These are phyloP conservation scores for Zaprionus lachaisei DNA, from an alignment of 1,140 invertebrate genomes.

Conservation along the genomic window DNA sequence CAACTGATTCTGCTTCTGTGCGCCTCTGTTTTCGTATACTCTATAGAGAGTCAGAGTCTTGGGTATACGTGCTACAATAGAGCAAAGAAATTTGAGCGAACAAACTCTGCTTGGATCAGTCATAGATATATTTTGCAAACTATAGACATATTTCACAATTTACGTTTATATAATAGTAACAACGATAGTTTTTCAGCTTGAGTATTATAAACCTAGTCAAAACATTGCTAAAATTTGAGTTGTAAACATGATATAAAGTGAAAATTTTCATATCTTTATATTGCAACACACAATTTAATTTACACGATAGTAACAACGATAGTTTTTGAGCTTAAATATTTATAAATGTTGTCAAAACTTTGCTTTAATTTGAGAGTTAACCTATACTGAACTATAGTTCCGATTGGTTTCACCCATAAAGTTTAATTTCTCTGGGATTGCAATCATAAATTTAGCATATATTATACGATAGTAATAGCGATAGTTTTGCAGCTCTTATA, in stretches of 20 bases:
- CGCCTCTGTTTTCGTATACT: conserved; percentile 1
- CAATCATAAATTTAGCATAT: neutral
- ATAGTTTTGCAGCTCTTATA: neutral
- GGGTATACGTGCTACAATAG: neutral
- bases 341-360: neutral
- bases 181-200: no score
- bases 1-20: neutral
- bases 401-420: no score
- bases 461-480: neutral
- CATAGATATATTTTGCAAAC: no score
- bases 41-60: neutral
- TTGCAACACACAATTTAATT: neutral
- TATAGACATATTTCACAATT: no score
- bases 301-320: neutral
- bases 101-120: no score
- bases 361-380: neutral
- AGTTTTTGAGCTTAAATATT: neutral
- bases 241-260: no score
- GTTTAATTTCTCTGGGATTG: no score
- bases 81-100: no score
- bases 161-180: no score
- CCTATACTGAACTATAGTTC: neutral
- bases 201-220: no score
- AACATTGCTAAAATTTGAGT: neutral
- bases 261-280: no score